Percentiles rank a stretch among this genome's conserved stretches.
phyloP scores from a whole-genome alignment of 2,888 invertebrate species.

The Polydrusus tereticollis region DNA sequence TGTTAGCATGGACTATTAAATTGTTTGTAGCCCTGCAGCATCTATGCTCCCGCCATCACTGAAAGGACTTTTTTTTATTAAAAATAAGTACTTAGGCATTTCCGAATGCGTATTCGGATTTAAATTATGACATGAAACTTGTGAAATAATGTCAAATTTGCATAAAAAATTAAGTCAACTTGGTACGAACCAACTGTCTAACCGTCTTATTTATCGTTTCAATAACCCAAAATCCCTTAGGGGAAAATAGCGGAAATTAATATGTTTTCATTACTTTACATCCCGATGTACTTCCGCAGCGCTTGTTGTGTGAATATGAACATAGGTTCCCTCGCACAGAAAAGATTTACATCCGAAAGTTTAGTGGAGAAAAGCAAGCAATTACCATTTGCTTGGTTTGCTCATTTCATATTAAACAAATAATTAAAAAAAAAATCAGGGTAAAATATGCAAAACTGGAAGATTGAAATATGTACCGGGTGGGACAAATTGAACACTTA shows the following conservation, averaged over 20 bases:
- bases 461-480: no score
- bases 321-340: neutral
- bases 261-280: constrained; percentile 23
- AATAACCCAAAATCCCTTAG: constrained; percentile 11
- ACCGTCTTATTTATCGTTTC: constrained; percentile 11
- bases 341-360: neutral
- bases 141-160: neutral
- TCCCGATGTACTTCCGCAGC: neutral
- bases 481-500: no score
- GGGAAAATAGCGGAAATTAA: constrained; percentile 23
- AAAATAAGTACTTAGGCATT: no score
- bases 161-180: neutral
- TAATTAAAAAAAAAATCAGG: no score
- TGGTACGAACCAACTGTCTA: neutral
- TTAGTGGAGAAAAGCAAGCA: neutral
- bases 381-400: neutral
- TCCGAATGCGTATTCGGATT: neutral
- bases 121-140: neutral
- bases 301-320: neutral
- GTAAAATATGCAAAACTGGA: no score
- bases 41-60: no score
- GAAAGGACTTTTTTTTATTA: no score
- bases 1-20: no score
- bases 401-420: no score
- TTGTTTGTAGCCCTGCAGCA: no score